A percentile compares a stretch with the other conserved stretches of the same genome.
phyloP scores from a whole-genome alignment of 2,888 invertebrate genomes.

The Calliphora vomitoria region DNA sequence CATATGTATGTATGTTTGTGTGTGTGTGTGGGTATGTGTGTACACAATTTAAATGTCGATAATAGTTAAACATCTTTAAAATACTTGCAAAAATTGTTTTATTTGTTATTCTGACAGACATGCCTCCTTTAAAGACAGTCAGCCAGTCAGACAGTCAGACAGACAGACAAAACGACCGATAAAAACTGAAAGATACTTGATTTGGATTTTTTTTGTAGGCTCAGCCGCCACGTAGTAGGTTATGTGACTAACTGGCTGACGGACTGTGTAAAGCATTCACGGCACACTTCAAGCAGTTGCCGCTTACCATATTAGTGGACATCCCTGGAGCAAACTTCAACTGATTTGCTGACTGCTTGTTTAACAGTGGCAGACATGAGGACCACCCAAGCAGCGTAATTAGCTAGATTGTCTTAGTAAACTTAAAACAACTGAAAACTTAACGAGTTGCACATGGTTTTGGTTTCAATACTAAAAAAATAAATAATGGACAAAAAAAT shows the following conservation, averaged over 20 bases:
- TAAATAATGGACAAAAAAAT: neutral
- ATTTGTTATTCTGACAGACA: constrained; percentile 30
- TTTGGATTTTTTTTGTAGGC: constrained; percentile 7
- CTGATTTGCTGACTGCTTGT: constrained; percentile 69
- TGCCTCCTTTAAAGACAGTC: constrained; percentile 9
- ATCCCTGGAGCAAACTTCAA: constrained; percentile 73
- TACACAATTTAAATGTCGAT: constrained; percentile 54
- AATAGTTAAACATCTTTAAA: constrained; percentile 55
- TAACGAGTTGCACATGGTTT: constrained; percentile 37
- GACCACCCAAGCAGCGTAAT: constrained; percentile 73
- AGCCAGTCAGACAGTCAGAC: neutral
- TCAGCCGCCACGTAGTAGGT: constrained; percentile 17
- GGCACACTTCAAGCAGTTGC: constrained; percentile 74
- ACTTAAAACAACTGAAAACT: constrained; percentile 25
- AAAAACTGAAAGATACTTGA: neutral
- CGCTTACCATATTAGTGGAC: constrained; percentile 72
- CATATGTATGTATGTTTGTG: neutral
- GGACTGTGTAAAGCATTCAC: constrained; percentile 65
- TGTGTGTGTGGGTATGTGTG: neutral
- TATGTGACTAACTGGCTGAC: constrained; percentile 25
- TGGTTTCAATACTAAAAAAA: neutral
- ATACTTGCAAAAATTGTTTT: constrained; percentile 45
- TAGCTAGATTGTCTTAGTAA: constrained; percentile 70
- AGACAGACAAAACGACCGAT: neutral
- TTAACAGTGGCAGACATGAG: constrained; percentile 67